These are phyloP conservation scores for Procavia capensis DNA, from an alignment of 2,113 vertebrate genomes.

Conservation along the genomic window DNA sequence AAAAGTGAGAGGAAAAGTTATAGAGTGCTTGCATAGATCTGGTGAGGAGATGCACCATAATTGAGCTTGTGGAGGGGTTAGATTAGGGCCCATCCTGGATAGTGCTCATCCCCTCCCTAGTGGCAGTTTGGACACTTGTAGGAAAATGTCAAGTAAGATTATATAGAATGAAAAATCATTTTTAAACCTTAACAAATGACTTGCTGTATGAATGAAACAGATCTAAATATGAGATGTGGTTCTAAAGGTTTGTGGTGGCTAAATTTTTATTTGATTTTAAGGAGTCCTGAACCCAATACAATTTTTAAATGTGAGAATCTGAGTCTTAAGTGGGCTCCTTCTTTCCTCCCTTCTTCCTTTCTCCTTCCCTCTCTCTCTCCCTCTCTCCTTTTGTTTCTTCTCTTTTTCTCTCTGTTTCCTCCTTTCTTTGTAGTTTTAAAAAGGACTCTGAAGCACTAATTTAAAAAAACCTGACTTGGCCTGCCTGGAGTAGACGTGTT, in stretches of 20 bases:
- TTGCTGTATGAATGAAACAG: not conserved
- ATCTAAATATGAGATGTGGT: not conserved
- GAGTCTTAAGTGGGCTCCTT: not conserved
- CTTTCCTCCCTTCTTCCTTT: not conserved
- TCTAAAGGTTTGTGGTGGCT: constrained; percentile 33
- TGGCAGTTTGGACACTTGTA: not conserved
- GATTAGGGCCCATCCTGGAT: not conserved
- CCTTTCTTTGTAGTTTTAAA: not conserved
- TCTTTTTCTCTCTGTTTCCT: not conserved
- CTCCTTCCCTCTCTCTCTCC: not conserved
- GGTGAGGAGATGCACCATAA: not conserved
- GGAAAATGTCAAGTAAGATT: not conserved
- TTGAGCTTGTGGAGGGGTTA: not conserved
- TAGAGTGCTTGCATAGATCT: not conserved
- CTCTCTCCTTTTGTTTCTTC: too few relatives aligned
- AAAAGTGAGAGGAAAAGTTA: not conserved
- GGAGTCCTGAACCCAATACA: not conserved
- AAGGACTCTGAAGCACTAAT: constrained; percentile 8
- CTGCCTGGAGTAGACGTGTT: not conserved
- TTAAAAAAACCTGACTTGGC: not conserved
- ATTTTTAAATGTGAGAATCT: constrained; percentile 29
- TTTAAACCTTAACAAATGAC: constrained; percentile 22
- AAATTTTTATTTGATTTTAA: constrained; percentile 20
- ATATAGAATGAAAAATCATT: constrained; percentile 35
- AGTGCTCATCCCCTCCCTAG: not conserved